Base-by-base conservation (phyloP, 2,113 vertebrate species). In the Naja naja region DNA sequence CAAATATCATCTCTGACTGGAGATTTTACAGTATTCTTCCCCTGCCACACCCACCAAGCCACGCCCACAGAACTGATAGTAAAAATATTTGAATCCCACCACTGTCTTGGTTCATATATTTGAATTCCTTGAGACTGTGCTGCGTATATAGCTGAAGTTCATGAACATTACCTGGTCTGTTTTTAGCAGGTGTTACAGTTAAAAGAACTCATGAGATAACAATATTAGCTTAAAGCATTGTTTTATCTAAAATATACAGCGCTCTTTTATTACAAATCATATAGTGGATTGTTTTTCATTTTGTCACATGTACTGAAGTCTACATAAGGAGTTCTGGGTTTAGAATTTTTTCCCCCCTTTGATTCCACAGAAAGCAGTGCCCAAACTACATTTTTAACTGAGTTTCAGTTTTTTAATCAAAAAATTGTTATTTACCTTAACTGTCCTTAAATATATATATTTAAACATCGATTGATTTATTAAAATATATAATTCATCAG, bases 291-390 rank as follows among this genome's bases (percentile, higher is more conserved):
- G 85, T 58, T 54, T 91, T 91, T 39, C 86, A 43, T 16, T 91
- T 93, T 88, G 30, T 85, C 60, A 58, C 23, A 39, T 88, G n/a
- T 47, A 25, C 2, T 43, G 58, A 43, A 91, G 16, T 34, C 56
- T 86, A 89, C 49, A 85, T 69, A 92, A 92, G 53, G 54, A 27
- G 54, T 60, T 90, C 22, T 53, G 25, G 88, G 49, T 92, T 90
- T 85, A 64, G 39, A n/a, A 12, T 60, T 58, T 60, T 27, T 20
- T 1, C 25, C 10, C 11, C 56, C 27, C 23, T 53, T 47, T 89
- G 60, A n/a, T n/a, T 30, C 30, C 54, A 85, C 34, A 88, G n/a
- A 52, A 86, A 90, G 86, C 23, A 4, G 10, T 60, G 49, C 69
- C 49, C 45, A 88, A 69, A 74, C 52, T 64, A n/a, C 47, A 52